These are phyloP conservation scores for Maccullochella peelii DNA, from an alignment of 2,113 vertebrate species.

Conservation along the genomic window DNA sequence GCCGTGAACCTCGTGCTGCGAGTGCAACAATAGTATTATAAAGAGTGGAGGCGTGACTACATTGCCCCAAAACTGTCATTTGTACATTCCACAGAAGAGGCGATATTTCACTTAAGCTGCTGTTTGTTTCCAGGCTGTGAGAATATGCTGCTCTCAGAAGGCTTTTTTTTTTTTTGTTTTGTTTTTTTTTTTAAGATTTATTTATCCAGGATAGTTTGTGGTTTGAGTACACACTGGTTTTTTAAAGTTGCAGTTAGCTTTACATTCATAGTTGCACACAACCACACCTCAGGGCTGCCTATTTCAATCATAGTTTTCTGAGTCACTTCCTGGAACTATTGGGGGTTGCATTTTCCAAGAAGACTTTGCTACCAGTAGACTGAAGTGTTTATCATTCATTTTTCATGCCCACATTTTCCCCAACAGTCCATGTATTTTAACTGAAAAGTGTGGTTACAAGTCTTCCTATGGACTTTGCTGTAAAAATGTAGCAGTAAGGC, in stretches of 20 bases:
- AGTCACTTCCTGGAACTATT: constrained; percentile 40
- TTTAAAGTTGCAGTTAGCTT: constrained; percentile 20
- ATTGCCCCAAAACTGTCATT: constrained; percentile 79
- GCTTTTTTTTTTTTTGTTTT: neutral
- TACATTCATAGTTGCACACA: constrained; percentile 37
- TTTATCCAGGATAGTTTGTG: constrained; percentile 51
- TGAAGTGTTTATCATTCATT: constrained; percentile 30
- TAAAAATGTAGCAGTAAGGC: neutral
- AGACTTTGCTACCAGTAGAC: neutral
- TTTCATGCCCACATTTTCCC: constrained; percentile 1
- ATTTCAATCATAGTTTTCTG: constrained; percentile 32
- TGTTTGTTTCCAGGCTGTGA: constrained; percentile 59
- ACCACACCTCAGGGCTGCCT: constrained; percentile 36
- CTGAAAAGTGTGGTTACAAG: constrained; percentile 2
- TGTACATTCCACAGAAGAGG: constrained; percentile 52
- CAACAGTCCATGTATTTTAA: neutral
- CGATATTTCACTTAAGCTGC: constrained; percentile 54
- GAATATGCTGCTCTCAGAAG: constrained; percentile 42
- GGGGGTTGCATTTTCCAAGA: constrained; percentile 21
- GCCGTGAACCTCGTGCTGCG: constrained; percentile 22
- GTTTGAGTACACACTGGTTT: constrained; percentile 16
- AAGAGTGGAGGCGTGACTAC: constrained; percentile 53
- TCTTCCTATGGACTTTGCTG: neutral
- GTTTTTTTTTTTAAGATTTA: constrained; percentile 26
- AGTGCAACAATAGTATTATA: constrained; percentile 50